Evolutionary conservation across 2,797 vertebrate genomes (phyloP), one percentile per base, ranked within the genome.

Genomic region (Epinephelus malabaricus): DNA sequence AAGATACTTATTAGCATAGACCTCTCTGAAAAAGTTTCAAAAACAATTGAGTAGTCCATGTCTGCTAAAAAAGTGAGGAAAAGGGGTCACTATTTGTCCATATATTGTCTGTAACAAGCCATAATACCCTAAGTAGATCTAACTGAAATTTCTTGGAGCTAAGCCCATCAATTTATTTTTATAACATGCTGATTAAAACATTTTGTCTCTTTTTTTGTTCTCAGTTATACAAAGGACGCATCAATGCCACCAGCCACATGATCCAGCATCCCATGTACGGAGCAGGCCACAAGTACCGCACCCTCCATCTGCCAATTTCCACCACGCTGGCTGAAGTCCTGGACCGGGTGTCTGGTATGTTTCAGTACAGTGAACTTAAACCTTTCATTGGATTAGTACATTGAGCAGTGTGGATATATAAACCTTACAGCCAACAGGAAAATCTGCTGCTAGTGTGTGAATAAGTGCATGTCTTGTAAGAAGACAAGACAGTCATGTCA

Each of bases 251-350:
- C 71, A 99, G 98, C 92, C 98, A 99, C 40, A 96, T 99, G 91
- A 99, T 99, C 92, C 98, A 99, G 83, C 98, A 99, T 93, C 98
- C 98, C 72, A 98, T 98, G 97, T 99, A 98, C 11, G 98, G 98
- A 89, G 98, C 98, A 25, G 98, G 98, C 27, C 98, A 99, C 94
- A 99, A 98, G 85, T 99, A 98, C 87, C 97, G 98, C 59, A 99
- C 98, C 78, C 97, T 99, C 79, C 97, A 99, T 56, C 96, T 99
- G 73, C 98, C 98, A 68, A 98, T 99, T 86, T 99, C 98, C 83
- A 99, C 98, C 89, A 99, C 97, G 0, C 90, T 99, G 69, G 98
- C 98, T 27, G 98, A 99, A 83, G 98, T 99, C 87, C 96, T 99
- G 88, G 98, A 99, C 90, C 96, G 98, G 11, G 98, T 99, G 14